Evolutionary conservation across 2,888 invertebrate genomes (phyloP), one percentile per base, ranked within the genome.

Genomic region (Mayetiola destructor): DNA sequence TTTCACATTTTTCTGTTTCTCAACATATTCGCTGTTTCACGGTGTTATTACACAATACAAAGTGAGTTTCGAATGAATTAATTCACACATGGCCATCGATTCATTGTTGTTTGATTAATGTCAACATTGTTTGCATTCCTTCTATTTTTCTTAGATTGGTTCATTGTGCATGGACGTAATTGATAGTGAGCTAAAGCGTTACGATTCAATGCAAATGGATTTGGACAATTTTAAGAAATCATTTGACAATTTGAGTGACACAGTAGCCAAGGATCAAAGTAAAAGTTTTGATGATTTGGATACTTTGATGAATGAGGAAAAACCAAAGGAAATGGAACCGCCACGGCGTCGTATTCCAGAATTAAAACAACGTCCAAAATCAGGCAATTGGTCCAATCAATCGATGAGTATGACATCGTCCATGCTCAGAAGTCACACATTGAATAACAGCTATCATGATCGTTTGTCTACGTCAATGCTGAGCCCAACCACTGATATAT

Each of bases 1-100:
- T 62, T 92, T 93, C 70, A 89, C 92, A 65, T 97, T 97, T 75
- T 93, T 94, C 71, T 96, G 94, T 69, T 94, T 99, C 69, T 96
- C 97, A 12, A 88, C 89, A 39, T 97, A 94, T 69, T 85, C 88
- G 65, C 88, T 90, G 67, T 97, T 97, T 75, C 97, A 99, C 72
- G 82, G 86, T 55, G 85, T 95, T 40, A 88, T 99, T 61, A 81
- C 93, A 56, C 93, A 95, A 70, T 94, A 95, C 70, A 95, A 97
- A 79, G 88, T 86, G 68, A 69, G 21, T 58, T 59, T n/a, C n/a
- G n/a, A n/a, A n/a, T n/a, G n/a, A n/a, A n/a, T n/a, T n/a, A n/a
- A n/a, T n/a, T n/a, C n/a, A n/a, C n/a, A n/a, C n/a, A n/a, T n/a
- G n/a, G n/a, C n/a, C n/a, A n/a, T n/a, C n/a, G n/a, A n/a, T n/a